These are phyloP conservation scores for Drosophila gunungcola DNA, from an alignment of 1,140 invertebrate species.

Conservation along the genomic window DNA sequence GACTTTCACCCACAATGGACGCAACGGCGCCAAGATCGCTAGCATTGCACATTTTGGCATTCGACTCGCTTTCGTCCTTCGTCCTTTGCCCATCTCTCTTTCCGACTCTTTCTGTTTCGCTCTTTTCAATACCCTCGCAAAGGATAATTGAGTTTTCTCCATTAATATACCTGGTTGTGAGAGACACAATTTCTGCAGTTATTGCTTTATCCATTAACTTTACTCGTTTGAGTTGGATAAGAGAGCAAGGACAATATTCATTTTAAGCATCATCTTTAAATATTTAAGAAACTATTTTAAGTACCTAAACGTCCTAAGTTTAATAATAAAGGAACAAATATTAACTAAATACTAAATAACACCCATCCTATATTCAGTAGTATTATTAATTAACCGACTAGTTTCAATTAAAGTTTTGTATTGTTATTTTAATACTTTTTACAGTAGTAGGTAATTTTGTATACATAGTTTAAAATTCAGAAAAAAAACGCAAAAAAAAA, in stretches of 20 bases:
- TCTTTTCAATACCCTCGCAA: conserved; percentile 1
- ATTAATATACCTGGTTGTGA: not conserved
- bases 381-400: no score
- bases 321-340: no score
- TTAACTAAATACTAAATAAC: no score
- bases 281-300: not conserved
- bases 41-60: conserved; percentile 75
- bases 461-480: no score
- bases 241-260: not conserved
- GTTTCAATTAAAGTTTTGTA: no score
- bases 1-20: conserved; percentile 33
- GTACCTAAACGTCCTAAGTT: no score
- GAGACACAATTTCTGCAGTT: not conserved
- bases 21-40: conserved; percentile 72
- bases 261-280: not conserved
- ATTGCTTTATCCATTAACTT: not conserved
- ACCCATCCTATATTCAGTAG: no score
- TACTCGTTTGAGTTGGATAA: not conserved
- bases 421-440: no score
- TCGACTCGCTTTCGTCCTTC: conserved; percentile 16
- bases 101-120: conserved; percentile 3
- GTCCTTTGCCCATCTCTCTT: not conserved
- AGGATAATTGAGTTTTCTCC: not conserved
- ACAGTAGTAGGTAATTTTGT: no score
- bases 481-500: no score